These are phyloP conservation scores for Himalopsyche tibetana DNA, from an alignment of 2,888 invertebrate species.

Conservation along the genomic window DNA sequence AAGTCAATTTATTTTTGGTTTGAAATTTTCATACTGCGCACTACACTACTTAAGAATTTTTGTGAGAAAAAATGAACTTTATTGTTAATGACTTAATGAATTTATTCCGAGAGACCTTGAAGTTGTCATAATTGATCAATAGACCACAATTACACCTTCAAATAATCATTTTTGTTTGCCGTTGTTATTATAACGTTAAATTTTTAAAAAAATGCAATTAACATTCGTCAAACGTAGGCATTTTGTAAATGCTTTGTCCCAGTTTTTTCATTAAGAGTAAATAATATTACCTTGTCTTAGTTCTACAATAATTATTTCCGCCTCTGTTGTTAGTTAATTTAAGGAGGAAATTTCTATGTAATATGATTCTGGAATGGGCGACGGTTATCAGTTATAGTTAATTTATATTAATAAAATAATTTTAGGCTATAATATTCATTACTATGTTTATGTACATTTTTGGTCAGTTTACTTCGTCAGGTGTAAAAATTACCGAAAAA, in stretches of 20 bases:
- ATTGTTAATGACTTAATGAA: constrained; percentile 33
- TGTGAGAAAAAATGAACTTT: constrained; percentile 17
- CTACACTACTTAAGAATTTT: not conserved
- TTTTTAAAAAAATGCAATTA: constrained; percentile 5
- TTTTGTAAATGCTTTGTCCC: constrained; percentile 22
- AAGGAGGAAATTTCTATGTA: too few relatives aligned
- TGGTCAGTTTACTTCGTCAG: too few relatives aligned
- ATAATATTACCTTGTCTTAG: not conserved
- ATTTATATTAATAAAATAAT: too few relatives aligned
- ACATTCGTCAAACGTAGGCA: constrained; percentile 16
- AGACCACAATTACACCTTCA: constrained; percentile 36
- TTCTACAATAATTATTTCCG: not conserved
- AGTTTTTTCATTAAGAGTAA: not conserved
- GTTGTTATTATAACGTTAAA: not conserved
- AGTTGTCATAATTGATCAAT: constrained; percentile 31
- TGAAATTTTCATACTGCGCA: too few relatives aligned
- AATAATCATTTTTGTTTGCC: not conserved
- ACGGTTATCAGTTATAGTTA: too few relatives aligned
- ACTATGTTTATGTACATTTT: too few relatives aligned
- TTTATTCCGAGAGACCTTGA: constrained; percentile 28
- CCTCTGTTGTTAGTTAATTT: not conserved
- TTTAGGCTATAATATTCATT: too few relatives aligned
- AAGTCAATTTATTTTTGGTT: too few relatives aligned
- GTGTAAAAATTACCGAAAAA: too few relatives aligned
- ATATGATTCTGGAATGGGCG: too few relatives aligned